Conservation (phyloP, 2,888 invertebrate species). For the Sabatieria punctata region DNA sequence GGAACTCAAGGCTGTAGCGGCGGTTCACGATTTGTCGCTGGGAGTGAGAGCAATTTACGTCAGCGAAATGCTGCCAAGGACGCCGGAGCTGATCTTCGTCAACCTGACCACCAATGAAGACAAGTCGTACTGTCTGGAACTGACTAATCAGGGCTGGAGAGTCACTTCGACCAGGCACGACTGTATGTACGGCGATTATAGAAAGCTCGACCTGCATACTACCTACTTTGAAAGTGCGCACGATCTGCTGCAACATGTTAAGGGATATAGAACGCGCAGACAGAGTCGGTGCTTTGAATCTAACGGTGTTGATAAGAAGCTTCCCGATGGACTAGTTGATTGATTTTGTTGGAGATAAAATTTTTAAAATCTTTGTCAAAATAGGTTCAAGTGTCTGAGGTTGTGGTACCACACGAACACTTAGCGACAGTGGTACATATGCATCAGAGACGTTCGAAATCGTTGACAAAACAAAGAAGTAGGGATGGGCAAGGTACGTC, state of each 20-base stretch:
- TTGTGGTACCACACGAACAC: too few relatives aligned
- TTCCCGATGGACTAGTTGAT: too few relatives aligned
- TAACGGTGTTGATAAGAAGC: too few relatives aligned
- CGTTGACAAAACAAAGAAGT: too few relatives aligned
- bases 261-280: too few relatives aligned
- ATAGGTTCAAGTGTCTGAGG: too few relatives aligned
- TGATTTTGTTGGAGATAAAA: too few relatives aligned
- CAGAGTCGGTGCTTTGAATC: too few relatives aligned
- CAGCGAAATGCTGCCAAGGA: conserved; percentile 42
- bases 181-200: conserved; percentile 8
- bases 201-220: conserved; percentile 15
- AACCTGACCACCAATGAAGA: conserved; percentile 57
- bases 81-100: conserved; percentile 46
- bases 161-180: conserved; percentile 31
- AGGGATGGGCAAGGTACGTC: too few relatives aligned
- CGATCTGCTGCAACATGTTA: conserved; percentile 54
- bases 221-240: conserved; percentile 60
- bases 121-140: conserved; percentile 46
- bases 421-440: too few relatives aligned
- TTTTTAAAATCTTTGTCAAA: too few relatives aligned
- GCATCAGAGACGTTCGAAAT: too few relatives aligned
- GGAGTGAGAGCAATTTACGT: conserved; percentile 50
- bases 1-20: conserved; percentile 49
- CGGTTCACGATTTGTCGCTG: conserved; percentile 53
- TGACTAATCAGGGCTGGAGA: conserved; percentile 52